Base-by-base conservation (phyloP, 2,797 vertebrate genomes). In the Sciurus carolinensis region DNA sequence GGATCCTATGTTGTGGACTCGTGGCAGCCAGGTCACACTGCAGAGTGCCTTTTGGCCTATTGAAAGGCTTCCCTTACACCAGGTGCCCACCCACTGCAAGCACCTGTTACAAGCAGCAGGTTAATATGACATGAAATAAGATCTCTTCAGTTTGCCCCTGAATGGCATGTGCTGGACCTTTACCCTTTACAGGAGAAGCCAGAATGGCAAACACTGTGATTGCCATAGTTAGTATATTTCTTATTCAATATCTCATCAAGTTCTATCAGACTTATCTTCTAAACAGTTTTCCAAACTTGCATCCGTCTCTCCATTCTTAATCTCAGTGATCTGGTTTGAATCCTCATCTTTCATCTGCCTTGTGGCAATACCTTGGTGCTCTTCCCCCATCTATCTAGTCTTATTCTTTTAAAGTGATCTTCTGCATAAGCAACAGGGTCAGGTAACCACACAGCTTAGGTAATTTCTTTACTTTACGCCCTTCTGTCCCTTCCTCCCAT, bases 291-390 rank as follows among this genome's bases (percentile, higher is more conserved):
- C 10, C 17, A 94, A 87, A 62, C 28, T 39, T 79, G 4, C 50
- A 5, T 79, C 42, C 84, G 80, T 87, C 77, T 89, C 30, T 93
- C 12, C 5, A n/a, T 73, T 95, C 30, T 85, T 59, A 57, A 57
- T 84, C 26, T 83, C 30, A 67, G 0, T 81, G 22, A 69, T 57
- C 69, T 66, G 36, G 59, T 87, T 93, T n/a, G 75, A 93, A 54
- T 77, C 62, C 4, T 91, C 24, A 12, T 81, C 57, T 76, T 52
- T 91, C 62, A 62, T 13, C 59, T 66, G 50, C 52, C 14, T 52
- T 59, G 10, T 5, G 33, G 17, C 36, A 75, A 42, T 12, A 93
- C 12, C 26, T 64, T 26, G 5, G 11, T 84, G 33, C 10, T 72
- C 28, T 88, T 42, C 36, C 39, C 90, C 26, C 6, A 30, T 17